phyloP scores from a whole-genome alignment of 2,888 invertebrate species.

The Ditylenchus weischeri region DNA sequence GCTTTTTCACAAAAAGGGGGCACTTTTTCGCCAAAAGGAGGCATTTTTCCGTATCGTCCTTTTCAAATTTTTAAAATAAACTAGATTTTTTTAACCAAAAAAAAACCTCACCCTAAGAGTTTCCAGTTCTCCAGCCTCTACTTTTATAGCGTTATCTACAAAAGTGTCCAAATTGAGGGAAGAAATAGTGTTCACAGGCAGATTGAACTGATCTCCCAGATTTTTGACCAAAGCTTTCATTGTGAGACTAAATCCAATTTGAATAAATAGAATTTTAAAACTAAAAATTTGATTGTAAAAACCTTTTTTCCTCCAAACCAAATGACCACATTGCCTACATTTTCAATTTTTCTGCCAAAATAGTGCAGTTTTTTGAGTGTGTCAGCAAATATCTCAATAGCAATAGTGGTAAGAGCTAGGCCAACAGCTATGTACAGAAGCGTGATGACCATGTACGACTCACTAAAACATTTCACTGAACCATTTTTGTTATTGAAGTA shows the following conservation, averaged over 20 bases:
- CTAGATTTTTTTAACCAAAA: neutral
- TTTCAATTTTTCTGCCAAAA: conserved; percentile 56
- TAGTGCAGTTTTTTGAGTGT: conserved; percentile 54
- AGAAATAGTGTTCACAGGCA: conserved; percentile 47
- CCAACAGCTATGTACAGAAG: conserved; percentile 56
- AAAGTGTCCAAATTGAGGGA: conserved; percentile 50
- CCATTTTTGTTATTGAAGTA: neutral
- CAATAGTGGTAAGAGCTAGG: conserved; percentile 54
- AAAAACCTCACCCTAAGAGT: conserved; percentile 41
- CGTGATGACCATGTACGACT: conserved; percentile 53
- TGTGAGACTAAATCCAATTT: conserved; percentile 39
- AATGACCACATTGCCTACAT: conserved; percentile 53
- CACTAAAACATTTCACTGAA: conserved; percentile 32
- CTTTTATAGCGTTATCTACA: conserved; percentile 55
- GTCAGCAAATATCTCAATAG: conserved; percentile 57
- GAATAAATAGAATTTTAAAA: neutral
- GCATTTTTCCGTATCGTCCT: too few relatives aligned
- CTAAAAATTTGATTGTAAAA: neutral
- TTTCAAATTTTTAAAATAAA: too few relatives aligned
- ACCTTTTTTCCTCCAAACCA: conserved; percentile 53
- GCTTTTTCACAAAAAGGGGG: too few relatives aligned
- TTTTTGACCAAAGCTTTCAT: conserved; percentile 55
- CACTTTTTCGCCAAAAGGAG: too few relatives aligned
- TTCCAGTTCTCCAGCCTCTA: conserved; percentile 54
- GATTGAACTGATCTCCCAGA: conserved; percentile 55